A percentile compares a stretch with the other conserved stretches of the same genome.
phyloP scores from a whole-genome alignment of 2,888 invertebrate species.

The Ochropleura leucogaster region DNA sequence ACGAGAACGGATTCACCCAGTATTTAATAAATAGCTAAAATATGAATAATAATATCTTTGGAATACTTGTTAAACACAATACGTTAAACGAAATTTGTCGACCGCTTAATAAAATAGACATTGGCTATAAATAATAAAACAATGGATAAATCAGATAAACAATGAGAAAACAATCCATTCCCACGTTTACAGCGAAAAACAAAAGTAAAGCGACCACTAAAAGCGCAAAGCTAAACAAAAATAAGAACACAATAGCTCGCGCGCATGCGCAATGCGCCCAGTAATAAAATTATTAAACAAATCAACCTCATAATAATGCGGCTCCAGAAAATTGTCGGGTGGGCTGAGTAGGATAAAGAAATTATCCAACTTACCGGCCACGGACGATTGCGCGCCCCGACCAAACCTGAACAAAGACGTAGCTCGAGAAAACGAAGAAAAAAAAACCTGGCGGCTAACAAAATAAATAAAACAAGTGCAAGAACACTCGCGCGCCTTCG shows the following conservation, averaged over 20 bases:
- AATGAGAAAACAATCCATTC: constrained; percentile 72
- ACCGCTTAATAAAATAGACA: constrained; percentile 60
- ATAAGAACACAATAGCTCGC: constrained; percentile 76
- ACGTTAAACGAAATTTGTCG: constrained; percentile 44
- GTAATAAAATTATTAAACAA: constrained; percentile 91
- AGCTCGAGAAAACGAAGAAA: constrained; percentile 82
- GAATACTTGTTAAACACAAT: constrained; percentile 15
- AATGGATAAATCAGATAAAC: constrained; percentile 68
- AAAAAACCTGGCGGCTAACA: constrained; percentile 81
- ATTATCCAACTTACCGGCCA: constrained; percentile 88
- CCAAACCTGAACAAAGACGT: constrained; percentile 88
- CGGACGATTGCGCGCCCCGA: constrained; percentile 83
- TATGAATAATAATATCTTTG: constrained; percentile 8
- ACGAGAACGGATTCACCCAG: not conserved
- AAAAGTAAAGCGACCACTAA: constrained; percentile 71
- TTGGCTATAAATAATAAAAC: constrained; percentile 66
- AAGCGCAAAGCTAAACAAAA: constrained; percentile 77
- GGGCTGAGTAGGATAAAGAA: constrained; percentile 88
- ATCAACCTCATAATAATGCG: constrained; percentile 89
- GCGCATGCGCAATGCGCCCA: constrained; percentile 79
- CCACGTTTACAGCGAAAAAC: constrained; percentile 70
- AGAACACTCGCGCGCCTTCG: constrained; percentile 89
- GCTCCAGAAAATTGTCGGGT: constrained; percentile 89
- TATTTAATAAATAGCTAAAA: not conserved
- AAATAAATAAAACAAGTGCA: constrained; percentile 90